Conservation (phyloP, 1,140 invertebrate species). For the Neuroterus valhalla region DNA sequence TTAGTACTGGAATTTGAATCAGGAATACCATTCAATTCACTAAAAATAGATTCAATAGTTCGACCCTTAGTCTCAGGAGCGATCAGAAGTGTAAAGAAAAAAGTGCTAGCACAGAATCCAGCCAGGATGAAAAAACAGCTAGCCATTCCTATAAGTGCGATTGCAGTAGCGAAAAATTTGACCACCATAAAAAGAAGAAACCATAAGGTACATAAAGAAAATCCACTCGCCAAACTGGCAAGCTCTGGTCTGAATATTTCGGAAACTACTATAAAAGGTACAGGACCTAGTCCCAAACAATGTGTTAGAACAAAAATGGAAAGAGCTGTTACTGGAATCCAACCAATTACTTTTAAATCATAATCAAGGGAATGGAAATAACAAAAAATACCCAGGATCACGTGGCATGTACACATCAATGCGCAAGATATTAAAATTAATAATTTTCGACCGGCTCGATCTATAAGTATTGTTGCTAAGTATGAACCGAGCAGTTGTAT, state of each 20-base stretch:
- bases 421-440: slow-evolving; percentile 76
- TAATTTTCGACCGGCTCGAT: slow-evolving; percentile 77
- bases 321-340: slow-evolving; percentile 76
- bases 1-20: background rate
- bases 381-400: slow-evolving; percentile 69
- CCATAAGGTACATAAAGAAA: slow-evolving; percentile 75
- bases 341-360: slow-evolving; percentile 64
- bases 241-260: slow-evolving; percentile 78
- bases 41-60: slow-evolving; percentile 77
- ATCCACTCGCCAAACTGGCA: slow-evolving; percentile 71
- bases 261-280: slow-evolving; percentile 79
- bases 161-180: slow-evolving; percentile 69
- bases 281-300: slow-evolving; percentile 71
- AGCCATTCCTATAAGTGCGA: slow-evolving; percentile 57
- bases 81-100: slow-evolving; percentile 66
- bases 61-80: slow-evolving; percentile 82
- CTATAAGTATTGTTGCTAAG: slow-evolving; percentile 76
- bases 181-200: slow-evolving; percentile 75
- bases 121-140: slow-evolving; percentile 67
- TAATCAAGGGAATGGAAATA: slow-evolving; percentile 60
- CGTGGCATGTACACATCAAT: slow-evolving; percentile 71
- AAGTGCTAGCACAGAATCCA: slow-evolving; percentile 45
- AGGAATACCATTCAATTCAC: slow-evolving; percentile 59
- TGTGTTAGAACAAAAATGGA: slow-evolving; percentile 77
- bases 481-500: slow-evolving; percentile 73